Percentiles rank a stretch among this genome's conserved stretches.
These are phyloP conservation scores for Ptiloglossa arizonensis DNA, from an alignment of 1,140 invertebrate species.

Conservation along the genomic window DNA sequence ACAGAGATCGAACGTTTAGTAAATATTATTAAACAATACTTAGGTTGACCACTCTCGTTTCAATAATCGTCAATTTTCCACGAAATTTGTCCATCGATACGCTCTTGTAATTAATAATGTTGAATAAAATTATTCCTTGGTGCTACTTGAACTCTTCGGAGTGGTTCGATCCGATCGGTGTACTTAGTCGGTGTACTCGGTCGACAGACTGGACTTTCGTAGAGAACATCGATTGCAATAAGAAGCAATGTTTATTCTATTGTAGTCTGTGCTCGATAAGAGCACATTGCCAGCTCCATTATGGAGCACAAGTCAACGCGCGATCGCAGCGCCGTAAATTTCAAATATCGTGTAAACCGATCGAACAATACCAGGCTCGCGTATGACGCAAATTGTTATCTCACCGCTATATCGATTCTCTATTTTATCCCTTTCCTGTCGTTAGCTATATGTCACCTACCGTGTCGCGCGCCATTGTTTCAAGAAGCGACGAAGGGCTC, in stretches of 20 bases:
- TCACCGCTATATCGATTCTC: slow-evolving; percentile 43
- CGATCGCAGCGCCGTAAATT: slow-evolving; percentile 19
- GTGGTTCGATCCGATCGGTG: no score
- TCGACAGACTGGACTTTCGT: neutral
- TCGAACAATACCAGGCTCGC: slow-evolving; percentile 20
- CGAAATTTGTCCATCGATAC: no score
- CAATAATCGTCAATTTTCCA: no score
- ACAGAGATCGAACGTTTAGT: no score
- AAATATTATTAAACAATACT: no score
- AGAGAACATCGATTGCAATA: neutral
- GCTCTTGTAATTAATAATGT: no score
- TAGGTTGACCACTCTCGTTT: no score
- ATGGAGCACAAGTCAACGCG: neutral
- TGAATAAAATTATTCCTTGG: no score
- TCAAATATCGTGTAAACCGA: slow-evolving; percentile 40
- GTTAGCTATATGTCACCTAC: slow-evolving; percentile 20
- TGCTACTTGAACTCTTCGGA: no score
- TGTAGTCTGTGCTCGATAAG: slow-evolving; percentile 10
- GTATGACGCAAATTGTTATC: slow-evolving; percentile 55
- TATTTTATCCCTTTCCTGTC: slow-evolving; percentile 28
- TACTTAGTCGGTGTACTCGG: neutral
- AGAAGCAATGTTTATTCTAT: neutral
- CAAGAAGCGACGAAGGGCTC: neutral
- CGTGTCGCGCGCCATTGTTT: slow-evolving; percentile 34
- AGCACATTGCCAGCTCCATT: no score